These are phyloP conservation scores for Limnephilus lunatus DNA, from an alignment of 2,888 invertebrate species.

Conservation along the genomic window DNA sequence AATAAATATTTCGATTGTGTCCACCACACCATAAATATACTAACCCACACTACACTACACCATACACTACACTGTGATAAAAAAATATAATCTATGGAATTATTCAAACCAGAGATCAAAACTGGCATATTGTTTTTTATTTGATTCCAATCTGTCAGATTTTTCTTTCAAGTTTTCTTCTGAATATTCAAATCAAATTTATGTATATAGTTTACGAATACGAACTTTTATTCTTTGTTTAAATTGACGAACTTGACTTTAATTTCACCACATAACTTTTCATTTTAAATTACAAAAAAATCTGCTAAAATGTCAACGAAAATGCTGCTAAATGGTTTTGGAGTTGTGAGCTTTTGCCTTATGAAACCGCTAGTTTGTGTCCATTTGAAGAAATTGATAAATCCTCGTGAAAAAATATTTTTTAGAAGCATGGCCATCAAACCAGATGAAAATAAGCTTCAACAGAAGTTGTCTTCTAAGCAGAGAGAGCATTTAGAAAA, in stretches of 20 bases:
- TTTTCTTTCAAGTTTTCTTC: too few relatives aligned
- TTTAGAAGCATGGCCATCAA: slow-evolving; percentile 17
- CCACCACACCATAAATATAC: too few relatives aligned
- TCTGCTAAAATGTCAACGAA: background rate
- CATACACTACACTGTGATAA: too few relatives aligned
- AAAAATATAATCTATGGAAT: too few relatives aligned
- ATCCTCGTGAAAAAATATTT: background rate
- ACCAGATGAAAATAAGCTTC: background rate
- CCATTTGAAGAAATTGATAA: background rate
- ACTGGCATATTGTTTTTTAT: background rate
- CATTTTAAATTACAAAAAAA: background rate
- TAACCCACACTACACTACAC: too few relatives aligned
- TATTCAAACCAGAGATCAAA: background rate
- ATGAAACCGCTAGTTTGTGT: background rate
- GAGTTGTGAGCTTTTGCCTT: slow-evolving; percentile 5
- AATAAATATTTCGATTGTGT: too few relatives aligned
- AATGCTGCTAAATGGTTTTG: slow-evolving; percentile 28
- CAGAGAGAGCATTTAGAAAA: background rate
- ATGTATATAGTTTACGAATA: too few relatives aligned
- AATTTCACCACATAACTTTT: background rate
- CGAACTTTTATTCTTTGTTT: background rate
- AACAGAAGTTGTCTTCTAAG: background rate
- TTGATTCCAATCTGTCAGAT: background rate
- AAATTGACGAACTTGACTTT: background rate
- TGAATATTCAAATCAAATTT: too few relatives aligned